Conservation (phyloP, 2,888 invertebrate species). For the Acheta domesticus region DNA sequence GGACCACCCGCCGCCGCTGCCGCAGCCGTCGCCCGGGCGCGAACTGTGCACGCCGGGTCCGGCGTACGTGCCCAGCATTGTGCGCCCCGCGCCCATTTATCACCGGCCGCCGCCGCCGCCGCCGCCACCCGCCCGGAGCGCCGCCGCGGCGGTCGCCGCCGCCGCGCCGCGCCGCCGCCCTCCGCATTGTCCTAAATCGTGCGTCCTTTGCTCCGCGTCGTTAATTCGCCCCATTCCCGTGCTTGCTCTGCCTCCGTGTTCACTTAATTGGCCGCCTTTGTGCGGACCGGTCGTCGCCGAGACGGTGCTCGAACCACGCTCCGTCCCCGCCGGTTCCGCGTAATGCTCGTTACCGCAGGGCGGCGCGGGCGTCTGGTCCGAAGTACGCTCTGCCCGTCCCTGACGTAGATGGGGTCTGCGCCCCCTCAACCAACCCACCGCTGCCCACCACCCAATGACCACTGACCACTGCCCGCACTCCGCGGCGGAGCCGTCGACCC, state of each 20-base stretch:
- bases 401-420: not conserved
- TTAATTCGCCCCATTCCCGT: not conserved
- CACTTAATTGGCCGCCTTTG: slow-evolving; percentile 18
- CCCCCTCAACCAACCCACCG: not conserved
- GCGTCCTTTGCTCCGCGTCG: slow-evolving; percentile 1
- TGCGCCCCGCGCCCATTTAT: no score
- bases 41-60: no score
- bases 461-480: not conserved
- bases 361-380: not conserved
- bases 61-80: no score
- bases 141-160: not conserved
- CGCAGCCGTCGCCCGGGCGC: no score
- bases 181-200: slow-evolving; percentile 6
- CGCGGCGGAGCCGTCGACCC: no score
- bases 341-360: not conserved
- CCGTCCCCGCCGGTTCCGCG: not conserved
- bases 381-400: not conserved
- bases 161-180: not conserved
- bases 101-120: no score
- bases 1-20: no score
- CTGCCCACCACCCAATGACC: not conserved
- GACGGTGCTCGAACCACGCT: not conserved
- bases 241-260: not conserved
- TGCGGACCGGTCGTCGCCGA: not conserved
- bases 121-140: no score